Evolutionary conservation across 2,113 vertebrate species (phyloP), one percentile per base, ranked within the genome.

Genomic region (Cranoglanis bouderius): DNA sequence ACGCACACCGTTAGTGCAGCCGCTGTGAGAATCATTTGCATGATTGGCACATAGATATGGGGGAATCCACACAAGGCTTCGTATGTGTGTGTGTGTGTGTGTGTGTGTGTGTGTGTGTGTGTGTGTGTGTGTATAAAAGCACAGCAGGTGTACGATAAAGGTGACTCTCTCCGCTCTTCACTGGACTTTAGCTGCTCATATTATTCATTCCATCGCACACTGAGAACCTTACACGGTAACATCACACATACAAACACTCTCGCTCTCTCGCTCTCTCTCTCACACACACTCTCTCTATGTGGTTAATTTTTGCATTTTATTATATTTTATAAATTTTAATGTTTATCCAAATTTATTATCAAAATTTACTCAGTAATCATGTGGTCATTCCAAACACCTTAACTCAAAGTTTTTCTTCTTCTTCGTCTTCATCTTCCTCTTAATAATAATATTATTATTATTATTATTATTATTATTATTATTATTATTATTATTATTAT

Each of bases 121-220:
- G 87, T n/a, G 67, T 61, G 83, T 9, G 57, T 38, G 85, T 63
- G 57, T 85, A 90, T 88, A 90, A 89, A 90, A 59, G 89, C 80
- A 35, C 2, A 19, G 82, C 84, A 91, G 90, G 90, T 89, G 88
- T 26, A 72, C 29, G 19, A 78, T 84, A 80, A 86, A 90, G 84
- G 86, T 91, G 86, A 90, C 75, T 87, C 51, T 63, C 59, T 21
- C 35, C 7, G 40, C 43, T 59, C 35, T 74, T 89, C 40, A 43
- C 55, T 59, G 43, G 81, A 85, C 51, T 89, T 87, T 38, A 87
- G 63, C 85, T 85, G 82, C 61, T 82, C 32, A 29, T 35, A 72
- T 74, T 82, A 32, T 81, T 82, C 46, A 19, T 35, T 81, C 59
- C 59, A 55, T 74, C 59, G 84, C 74, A 84, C 40, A 77, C 53